Percentiles rank a stretch among this genome's conserved stretches.
Conservation (phyloP, 2,888 invertebrate genomes). For the Polylopha cassiicola region DNA sequence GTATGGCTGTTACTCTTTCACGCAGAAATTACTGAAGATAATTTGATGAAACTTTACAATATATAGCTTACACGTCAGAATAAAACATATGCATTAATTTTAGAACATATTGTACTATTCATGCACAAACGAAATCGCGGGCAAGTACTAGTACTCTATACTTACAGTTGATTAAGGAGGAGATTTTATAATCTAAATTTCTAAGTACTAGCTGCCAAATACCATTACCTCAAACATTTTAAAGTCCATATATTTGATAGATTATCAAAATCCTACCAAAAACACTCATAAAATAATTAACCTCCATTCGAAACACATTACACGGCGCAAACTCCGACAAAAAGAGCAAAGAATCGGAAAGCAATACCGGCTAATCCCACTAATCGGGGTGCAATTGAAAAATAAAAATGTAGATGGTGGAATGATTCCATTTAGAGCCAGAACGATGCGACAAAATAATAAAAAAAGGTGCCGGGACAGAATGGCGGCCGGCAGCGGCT, state of each 20-base stretch:
- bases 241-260: neutral
- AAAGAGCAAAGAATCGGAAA: slow-evolving; percentile 73
- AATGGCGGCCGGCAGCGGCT: slow-evolving; percentile 67
- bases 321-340: slow-evolving; percentile 50
- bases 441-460: slow-evolving; percentile 78
- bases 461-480: slow-evolving; percentile 70
- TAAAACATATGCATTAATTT: too few species aligned
- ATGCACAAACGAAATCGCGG: too few species aligned
- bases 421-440: slow-evolving; percentile 76
- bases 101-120: too few species aligned
- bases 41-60: too few species aligned
- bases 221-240: neutral
- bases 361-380: slow-evolving; percentile 75
- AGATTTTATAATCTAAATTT: too few species aligned
- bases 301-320: slow-evolving; percentile 12
- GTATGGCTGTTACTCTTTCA: too few species aligned
- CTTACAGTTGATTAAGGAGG: too few species aligned
- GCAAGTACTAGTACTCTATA: too few species aligned
- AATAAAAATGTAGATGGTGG: slow-evolving; percentile 78
- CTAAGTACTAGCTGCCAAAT: neutral
- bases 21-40: too few species aligned
- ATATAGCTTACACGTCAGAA: too few species aligned
- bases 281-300: slow-evolving; percentile 9
- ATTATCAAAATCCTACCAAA: neutral
- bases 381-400: slow-evolving; percentile 78